These are phyloP conservation scores for Parascotia fuliginaria DNA, from an alignment of 2,888 invertebrate genomes.

Conservation along the genomic window DNA sequence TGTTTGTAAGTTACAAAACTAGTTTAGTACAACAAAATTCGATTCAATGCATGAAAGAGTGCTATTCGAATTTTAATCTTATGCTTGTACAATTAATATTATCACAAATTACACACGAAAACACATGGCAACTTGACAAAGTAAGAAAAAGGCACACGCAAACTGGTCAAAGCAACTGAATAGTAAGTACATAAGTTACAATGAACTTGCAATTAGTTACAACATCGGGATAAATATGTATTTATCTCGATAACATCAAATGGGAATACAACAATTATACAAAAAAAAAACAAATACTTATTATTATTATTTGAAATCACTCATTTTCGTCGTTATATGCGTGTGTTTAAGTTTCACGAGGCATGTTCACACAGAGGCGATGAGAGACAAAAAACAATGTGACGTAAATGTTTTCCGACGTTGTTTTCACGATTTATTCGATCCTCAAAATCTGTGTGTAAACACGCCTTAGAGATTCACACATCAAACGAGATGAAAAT, in stretches of 20 bases:
- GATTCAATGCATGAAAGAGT: neutral
- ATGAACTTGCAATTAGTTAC: slow-evolving; percentile 36
- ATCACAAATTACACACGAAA: no score
- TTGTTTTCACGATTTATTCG: no score
- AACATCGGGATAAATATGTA: slow-evolving; percentile 36
- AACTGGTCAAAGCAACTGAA: slow-evolving; percentile 13
- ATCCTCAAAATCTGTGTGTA: no score
- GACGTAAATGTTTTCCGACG: no score
- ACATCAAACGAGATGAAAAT: no score
- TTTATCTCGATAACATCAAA: slow-evolving; percentile 32
- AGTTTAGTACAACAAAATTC: neutral
- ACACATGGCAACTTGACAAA: slow-evolving; percentile 31
- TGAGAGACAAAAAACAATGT: no score
- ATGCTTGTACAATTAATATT: neutral
- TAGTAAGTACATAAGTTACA: slow-evolving; percentile 42
- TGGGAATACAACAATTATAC: slow-evolving; percentile 17
- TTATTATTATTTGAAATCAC: no score
- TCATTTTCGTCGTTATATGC: neutral
- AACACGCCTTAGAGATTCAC: no score
- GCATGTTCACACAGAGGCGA: no score
- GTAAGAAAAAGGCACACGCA: slow-evolving; percentile 19
- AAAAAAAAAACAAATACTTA: neutral
- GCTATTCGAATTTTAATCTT: neutral
- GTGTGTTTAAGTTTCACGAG: no score
- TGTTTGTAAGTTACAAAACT: neutral